phyloP scores from a whole-genome alignment of 2,888 invertebrate genomes.

The Brachyptera putata region DNA sequence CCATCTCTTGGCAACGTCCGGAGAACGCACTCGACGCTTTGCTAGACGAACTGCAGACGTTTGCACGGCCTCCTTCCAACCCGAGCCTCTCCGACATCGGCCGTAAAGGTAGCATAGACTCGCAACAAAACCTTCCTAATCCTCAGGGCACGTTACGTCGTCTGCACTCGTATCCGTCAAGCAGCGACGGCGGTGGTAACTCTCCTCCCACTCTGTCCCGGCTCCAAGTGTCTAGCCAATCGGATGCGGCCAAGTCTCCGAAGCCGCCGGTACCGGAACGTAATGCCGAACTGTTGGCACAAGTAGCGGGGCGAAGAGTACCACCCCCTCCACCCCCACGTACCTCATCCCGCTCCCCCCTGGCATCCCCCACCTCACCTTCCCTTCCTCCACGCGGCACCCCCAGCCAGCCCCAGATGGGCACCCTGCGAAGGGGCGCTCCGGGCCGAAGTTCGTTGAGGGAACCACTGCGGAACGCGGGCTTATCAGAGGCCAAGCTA shows the following conservation, averaged over 20 bases:
- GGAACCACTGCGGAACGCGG: conserved; percentile 46
- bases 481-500: conserved; percentile 36
- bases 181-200: conserved; percentile 70
- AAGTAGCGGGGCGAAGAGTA: conserved; percentile 67
- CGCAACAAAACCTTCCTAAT: conserved; percentile 41
- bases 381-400: conserved; percentile 55
- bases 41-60: conserved; percentile 89
- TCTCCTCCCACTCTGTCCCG: conserved; percentile 62
- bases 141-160: conserved; percentile 56
- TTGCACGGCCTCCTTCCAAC: conserved; percentile 63
- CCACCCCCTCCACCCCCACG: conserved; percentile 92
- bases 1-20: conserved; percentile 56
- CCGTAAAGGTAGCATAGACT: conserved; percentile 53
- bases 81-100: conserved; percentile 52
- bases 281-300: conserved; percentile 69
- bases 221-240: conserved; percentile 47
- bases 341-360: conserved; percentile 81
- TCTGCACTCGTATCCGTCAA: conserved; percentile 80
- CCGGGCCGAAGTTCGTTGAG: conserved; percentile 44
- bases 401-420: conserved; percentile 34
- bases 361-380: conserved; percentile 78
- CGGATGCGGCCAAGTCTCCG: conserved; percentile 21
- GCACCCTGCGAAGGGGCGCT: conserved; percentile 42
- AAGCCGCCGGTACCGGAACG: conserved; percentile 82
- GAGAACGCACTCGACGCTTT: conserved; percentile 97